Evolutionary conservation across 1,140 invertebrate species (phyloP).

Genomic region (Scaptomyza pallida): DNA sequence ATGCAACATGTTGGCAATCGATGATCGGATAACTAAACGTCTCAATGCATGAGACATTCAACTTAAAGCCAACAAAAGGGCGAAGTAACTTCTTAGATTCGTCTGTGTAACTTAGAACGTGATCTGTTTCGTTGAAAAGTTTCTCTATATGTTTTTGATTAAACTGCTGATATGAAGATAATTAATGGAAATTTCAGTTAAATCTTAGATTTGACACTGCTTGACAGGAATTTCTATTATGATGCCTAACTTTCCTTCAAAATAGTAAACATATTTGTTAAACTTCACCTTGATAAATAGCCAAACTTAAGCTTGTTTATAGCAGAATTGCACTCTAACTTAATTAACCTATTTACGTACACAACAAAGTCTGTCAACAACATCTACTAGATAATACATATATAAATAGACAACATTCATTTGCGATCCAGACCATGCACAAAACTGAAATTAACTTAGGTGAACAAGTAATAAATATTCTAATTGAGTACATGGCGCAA

Average conservation of each 20-base stretch:
- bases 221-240: too few relatives aligned
- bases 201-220: too few relatives aligned
- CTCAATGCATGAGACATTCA: slow-evolving; percentile 13
- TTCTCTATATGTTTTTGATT: too few relatives aligned
- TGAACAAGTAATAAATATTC: slow-evolving; percentile 41
- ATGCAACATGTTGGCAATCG: slow-evolving; percentile 38
- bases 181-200: too few relatives aligned
- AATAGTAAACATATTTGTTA: too few relatives aligned
- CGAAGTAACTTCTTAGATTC: neutral
- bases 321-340: neutral
- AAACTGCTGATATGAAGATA: too few relatives aligned
- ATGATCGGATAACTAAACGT: slow-evolving; percentile 8
- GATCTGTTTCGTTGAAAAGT: neutral
- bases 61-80: neutral
- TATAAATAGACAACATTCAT: slow-evolving; percentile 8
- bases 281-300: too few relatives aligned
- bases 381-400: neutral
- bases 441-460: slow-evolving; percentile 29
- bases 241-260: too few relatives aligned
- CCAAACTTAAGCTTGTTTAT: neutral
- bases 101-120: neutral
- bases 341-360: neutral
- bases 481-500: slow-evolving; percentile 35
- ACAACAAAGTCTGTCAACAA: neutral
- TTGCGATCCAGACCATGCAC: slow-evolving; percentile 17